A percentile compares a stretch with the other conserved stretches of the same genome.
phyloP scores from a whole-genome alignment of 2,113 vertebrate genomes.

The Pedetes capensis region DNA sequence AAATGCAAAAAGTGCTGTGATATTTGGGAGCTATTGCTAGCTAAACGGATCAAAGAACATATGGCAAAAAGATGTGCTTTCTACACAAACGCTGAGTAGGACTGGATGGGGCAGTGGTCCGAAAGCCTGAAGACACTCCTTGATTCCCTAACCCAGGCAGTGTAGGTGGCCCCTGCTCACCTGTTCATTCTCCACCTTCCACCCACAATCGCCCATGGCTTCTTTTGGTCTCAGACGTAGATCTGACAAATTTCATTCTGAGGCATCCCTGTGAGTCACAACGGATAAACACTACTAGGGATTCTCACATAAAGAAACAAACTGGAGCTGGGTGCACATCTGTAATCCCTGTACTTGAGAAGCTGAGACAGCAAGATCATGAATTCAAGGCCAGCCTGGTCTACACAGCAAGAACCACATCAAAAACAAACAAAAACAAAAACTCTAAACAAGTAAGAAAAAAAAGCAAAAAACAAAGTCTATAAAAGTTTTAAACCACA shows the following conservation, averaged over 20 bases:
- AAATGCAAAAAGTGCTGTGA: background rate
- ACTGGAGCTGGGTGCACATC: too few relatives aligned
- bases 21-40: background rate
- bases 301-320: background rate
- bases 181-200: background rate
- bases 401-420: too few relatives aligned
- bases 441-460: too few relatives aligned
- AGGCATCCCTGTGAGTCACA: background rate
- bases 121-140: background rate
- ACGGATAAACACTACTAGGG: background rate
- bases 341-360: too few relatives aligned
- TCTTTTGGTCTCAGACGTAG: background rate
- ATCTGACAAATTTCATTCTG: background rate
- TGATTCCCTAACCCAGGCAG: background rate
- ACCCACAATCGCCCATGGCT: background rate
- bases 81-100: background rate
- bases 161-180: accelerated
- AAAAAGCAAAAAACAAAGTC: too few relatives aligned
- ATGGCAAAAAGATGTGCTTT: background rate
- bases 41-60: background rate
- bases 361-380: too few relatives aligned
- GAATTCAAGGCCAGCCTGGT: too few relatives aligned
- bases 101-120: background rate
- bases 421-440: too few relatives aligned
- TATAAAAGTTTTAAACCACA: background rate